Conservation (phyloP, 1,140 invertebrate species). For the Tachypleus tridentatus region DNA sequence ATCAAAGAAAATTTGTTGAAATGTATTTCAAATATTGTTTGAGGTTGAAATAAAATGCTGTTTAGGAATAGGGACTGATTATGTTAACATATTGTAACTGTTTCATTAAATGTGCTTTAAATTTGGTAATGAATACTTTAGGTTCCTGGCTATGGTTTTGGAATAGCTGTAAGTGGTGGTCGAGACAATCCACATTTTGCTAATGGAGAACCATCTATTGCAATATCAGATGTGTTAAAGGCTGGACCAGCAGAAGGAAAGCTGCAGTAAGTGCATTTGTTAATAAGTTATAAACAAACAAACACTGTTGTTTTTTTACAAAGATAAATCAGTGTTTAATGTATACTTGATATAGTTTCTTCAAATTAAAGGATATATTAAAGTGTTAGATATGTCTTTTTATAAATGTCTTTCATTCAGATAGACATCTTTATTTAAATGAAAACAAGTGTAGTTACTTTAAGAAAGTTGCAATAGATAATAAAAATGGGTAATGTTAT, state of each 20-base stretch:
- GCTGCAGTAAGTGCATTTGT: conserved; percentile 40
- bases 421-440: no score
- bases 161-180: conserved; percentile 95
- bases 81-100: no score
- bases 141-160: conserved; percentile 83
- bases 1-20: no score
- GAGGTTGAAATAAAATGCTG: no score
- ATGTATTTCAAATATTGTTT: no score
- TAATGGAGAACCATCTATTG: conserved; percentile 92
- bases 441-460: no score
- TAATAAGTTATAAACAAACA: no score
- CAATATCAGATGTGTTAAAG: conserved; percentile 93
- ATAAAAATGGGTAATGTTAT: no score
- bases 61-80: no score
- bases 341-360: background rate
- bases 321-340: background rate
- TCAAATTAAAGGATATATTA: background rate
- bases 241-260: conserved; percentile 96
- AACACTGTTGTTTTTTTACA: conserved; percentile 26
- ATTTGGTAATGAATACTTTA: background rate
- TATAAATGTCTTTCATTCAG: no score
- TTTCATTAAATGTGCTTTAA: no score
- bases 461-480: no score
- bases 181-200: conserved; percentile 96
- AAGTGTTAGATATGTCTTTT: background rate